Conservation (phyloP, 2,113 vertebrate genomes). For the Galbula dea region DNA sequence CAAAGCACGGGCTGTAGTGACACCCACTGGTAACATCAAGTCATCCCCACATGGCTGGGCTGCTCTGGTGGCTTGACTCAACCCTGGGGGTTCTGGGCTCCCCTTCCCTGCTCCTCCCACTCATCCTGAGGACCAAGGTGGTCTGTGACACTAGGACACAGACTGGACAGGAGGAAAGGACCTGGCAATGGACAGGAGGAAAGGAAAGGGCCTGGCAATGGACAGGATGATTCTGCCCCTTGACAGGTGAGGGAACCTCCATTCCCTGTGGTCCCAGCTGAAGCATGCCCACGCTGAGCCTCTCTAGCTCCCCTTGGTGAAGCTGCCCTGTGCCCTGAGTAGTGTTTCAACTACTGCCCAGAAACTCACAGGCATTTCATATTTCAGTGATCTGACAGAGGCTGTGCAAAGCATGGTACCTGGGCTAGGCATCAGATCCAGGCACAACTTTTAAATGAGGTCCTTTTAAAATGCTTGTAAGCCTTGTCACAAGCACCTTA, state of each 20-base stretch:
- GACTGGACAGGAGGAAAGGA: not conserved
- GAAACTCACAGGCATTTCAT: not conserved
- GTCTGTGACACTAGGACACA: not conserved
- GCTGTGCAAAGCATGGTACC: not conserved
- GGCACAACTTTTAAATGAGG: not conserved
- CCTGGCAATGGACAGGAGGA: too few relatives aligned
- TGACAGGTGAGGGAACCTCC: accelerated
- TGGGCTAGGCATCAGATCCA: not conserved
- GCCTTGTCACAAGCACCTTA: not conserved
- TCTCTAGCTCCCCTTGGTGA: not conserved
- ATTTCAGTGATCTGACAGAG: not conserved
- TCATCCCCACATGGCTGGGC: not conserved
- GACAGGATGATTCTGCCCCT: not conserved
- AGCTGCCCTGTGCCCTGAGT: not conserved
- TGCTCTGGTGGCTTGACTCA: not conserved
- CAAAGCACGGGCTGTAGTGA: slow-evolving; percentile 50
- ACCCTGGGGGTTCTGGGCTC: not conserved
- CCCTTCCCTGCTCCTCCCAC: not conserved
- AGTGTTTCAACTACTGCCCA: not conserved
- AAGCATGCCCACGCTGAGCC: accelerated
- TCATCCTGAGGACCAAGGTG: not conserved
- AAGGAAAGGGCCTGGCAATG: too few relatives aligned
- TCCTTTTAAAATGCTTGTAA: not conserved
- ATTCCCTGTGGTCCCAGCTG: not conserved
- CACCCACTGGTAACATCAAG: slow-evolving; percentile 59